phyloP scores from a whole-genome alignment of 2,888 invertebrate species.

The Steinernema hermaphroditum region DNA sequence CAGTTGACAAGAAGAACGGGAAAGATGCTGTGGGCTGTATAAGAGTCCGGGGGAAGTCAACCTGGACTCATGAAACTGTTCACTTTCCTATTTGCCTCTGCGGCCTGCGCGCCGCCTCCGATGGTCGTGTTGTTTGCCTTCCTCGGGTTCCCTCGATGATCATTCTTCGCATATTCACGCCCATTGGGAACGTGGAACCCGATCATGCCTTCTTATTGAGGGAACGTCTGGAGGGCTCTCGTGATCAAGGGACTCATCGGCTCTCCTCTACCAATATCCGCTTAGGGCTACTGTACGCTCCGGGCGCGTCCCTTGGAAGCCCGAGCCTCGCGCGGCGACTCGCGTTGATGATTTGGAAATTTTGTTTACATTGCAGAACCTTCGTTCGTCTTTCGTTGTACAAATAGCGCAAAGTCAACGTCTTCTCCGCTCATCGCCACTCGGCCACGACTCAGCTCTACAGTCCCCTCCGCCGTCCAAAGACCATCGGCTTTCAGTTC shows the following conservation, averaged over 20 bases:
- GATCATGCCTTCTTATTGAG: background rate
- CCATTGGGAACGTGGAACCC: background rate
- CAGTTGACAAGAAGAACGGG: too few relatives aligned
- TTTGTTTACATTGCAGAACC: conserved; percentile 31
- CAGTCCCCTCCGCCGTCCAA: conserved; percentile 9
- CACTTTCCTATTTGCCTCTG: background rate
- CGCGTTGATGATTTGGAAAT: conserved; percentile 28
- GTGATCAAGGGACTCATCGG: too few relatives aligned
- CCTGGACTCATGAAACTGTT: background rate
- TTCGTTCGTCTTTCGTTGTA: conserved; percentile 30
- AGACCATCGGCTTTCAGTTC: background rate
- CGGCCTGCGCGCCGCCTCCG: background rate
- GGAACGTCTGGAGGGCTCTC: too few relatives aligned
- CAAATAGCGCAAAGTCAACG: conserved; percentile 15
- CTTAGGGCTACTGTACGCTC: background rate
- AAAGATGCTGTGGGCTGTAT: too few relatives aligned
- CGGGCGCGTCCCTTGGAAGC: background rate
- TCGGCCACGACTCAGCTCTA: background rate
- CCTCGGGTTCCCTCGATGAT: background rate
- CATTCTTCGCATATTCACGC: background rate
- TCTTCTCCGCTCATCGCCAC: conserved; percentile 19
- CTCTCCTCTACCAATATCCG: background rate
- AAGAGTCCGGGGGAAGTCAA: too few relatives aligned
- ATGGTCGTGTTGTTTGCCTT: conserved; percentile 5
- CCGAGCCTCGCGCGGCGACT: conserved; percentile 4